Evolutionary conservation across 2,888 invertebrate genomes (phyloP).

Genomic region (Conomelus anceps): DNA sequence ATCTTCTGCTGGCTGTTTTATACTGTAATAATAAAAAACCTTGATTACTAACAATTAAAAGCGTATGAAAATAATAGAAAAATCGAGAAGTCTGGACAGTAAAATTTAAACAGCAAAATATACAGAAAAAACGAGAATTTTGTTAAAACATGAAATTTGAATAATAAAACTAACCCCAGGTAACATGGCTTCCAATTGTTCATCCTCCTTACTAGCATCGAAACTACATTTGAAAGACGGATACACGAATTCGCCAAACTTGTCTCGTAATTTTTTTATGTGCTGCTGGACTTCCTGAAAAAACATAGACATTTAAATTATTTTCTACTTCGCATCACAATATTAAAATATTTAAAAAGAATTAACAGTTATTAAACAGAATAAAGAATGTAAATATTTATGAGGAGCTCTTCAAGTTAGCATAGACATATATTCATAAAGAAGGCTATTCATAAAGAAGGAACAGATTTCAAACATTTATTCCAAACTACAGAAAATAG

Average conservation of each 20-base stretch:
- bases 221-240: slow-evolving; percentile 63
- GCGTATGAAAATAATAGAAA: background rate
- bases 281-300: slow-evolving; percentile 67
- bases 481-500: too few relatives aligned
- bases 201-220: slow-evolving; percentile 53
- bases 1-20: background rate
- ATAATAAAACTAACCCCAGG: slow-evolving; percentile 40
- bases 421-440: too few relatives aligned
- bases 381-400: too few relatives aligned
- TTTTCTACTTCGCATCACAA: too few relatives aligned
- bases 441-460: too few relatives aligned
- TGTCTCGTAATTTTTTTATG: slow-evolving; percentile 61
- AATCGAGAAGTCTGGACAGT: too few relatives aligned
- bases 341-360: too few relatives aligned
- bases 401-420: too few relatives aligned
- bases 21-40: background rate
- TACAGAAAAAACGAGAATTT: too few relatives aligned
- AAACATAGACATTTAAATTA: slow-evolving; percentile 9
- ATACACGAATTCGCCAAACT: slow-evolving; percentile 66
- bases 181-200: slow-evolving; percentile 60
- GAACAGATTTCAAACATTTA: too few relatives aligned
- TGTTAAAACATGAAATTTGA: background rate
- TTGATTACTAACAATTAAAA: background rate
- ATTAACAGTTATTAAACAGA: too few relatives aligned
- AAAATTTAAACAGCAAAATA: background rate